Conservation (phyloP, 2,113 vertebrate genomes). For the Ifrita kowaldi region DNA sequence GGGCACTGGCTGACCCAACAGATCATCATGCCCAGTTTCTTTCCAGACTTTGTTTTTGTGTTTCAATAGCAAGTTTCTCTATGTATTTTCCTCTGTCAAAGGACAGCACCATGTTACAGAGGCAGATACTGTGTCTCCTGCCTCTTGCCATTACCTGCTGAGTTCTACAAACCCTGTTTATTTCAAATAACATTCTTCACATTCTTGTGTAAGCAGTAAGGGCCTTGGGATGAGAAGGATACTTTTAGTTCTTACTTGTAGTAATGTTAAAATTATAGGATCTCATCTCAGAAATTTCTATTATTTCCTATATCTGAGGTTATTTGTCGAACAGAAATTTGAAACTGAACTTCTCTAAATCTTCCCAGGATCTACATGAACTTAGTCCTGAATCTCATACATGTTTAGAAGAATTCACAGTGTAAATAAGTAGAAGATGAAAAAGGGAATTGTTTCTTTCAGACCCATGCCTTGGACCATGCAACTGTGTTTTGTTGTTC, state of each 20-base stretch:
- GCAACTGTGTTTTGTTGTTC: not conserved
- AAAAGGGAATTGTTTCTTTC: not conserved
- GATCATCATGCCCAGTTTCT: not conserved
- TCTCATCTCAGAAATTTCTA: not conserved
- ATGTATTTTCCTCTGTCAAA: not conserved
- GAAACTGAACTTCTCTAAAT: not conserved
- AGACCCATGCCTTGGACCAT: not conserved
- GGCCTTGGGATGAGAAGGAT: not conserved
- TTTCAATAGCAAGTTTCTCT: not conserved
- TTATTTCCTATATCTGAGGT: not conserved
- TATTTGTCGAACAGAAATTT: slow-evolving; percentile 18
- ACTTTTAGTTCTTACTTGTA: not conserved
- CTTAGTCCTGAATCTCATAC: not conserved
- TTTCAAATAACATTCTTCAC: not conserved
- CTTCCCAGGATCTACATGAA: not conserved
- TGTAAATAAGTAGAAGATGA: not conserved
- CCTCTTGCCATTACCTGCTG: not conserved
- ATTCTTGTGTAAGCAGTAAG: not conserved
- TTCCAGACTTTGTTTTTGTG: not conserved
- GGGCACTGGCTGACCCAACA: not conserved
- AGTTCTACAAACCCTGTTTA: not conserved
- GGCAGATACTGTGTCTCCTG: not conserved
- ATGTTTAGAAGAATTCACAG: not conserved
- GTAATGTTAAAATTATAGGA: not conserved
- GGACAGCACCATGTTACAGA: not conserved